Evolutionary conservation across 2,797 vertebrate genomes (phyloP).

Genomic region (Neosalanx taihuensis): DNA sequence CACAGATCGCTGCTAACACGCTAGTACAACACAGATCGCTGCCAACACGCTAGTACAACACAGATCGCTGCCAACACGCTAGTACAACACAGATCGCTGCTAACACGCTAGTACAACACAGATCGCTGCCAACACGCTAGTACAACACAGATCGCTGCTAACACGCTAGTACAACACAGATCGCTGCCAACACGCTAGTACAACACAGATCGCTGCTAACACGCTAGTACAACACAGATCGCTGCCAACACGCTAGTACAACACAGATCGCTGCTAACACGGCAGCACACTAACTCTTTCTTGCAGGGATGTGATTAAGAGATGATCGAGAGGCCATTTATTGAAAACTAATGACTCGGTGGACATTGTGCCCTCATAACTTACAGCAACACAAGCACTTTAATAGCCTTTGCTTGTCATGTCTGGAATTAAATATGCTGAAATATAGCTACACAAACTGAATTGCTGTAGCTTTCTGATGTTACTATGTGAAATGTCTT

Average conservation of each 20-base stretch:
- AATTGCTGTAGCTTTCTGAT: conserved; percentile 8
- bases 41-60: too few species aligned
- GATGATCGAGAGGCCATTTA: not conserved
- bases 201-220: not conserved
- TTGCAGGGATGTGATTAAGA: not conserved
- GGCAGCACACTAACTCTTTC: not conserved
- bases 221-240: too few species aligned
- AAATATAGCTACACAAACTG: conserved; percentile 18
- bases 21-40: too few species aligned
- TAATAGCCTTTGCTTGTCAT: not conserved
- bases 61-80: too few species aligned
- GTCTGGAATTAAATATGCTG: conserved; percentile 33
- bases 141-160: too few species aligned
- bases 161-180: too few species aligned
- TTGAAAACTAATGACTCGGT: not conserved
- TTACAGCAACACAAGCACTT: conserved; percentile 12
- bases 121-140: too few species aligned
- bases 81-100: not conserved
- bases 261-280: too few species aligned
- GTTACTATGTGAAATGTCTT: conserved; percentile 11
- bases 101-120: too few species aligned
- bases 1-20: too few species aligned
- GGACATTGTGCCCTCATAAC: conserved; percentile 28
- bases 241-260: too few species aligned
- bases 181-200: too few species aligned